These are phyloP conservation scores for Danio kyathit DNA, from an alignment of 2,797 vertebrate genomes.

Conservation along the genomic window DNA sequence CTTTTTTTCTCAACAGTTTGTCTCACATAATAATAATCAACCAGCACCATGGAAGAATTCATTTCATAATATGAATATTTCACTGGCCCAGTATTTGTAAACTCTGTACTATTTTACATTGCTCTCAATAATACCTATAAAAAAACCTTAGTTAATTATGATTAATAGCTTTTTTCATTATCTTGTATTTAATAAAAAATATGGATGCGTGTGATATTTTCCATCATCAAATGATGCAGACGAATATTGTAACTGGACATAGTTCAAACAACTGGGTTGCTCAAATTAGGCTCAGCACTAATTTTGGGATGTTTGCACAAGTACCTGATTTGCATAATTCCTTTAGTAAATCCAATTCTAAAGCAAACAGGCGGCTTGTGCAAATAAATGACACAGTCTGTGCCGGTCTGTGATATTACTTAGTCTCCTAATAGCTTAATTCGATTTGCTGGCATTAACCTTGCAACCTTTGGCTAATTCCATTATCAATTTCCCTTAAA, in stretches of 20 bases:
- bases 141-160: slow-evolving; percentile 1
- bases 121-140: neutral
- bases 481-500: neutral
- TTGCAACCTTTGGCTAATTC: neutral
- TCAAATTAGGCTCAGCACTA: neutral
- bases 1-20: neutral
- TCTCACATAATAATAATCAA: slow-evolving; percentile 10
- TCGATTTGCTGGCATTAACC: neutral
- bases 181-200: neutral
- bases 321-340: slow-evolving; percentile 5
- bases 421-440: slow-evolving; percentile 1
- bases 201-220: too few relatives aligned
- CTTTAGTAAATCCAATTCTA: slow-evolving; percentile 9
- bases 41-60: neutral
- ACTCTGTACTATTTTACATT: neutral
- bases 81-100: neutral
- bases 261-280: neutral
- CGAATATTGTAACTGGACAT: neutral
- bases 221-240: neutral
- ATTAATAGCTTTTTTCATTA: slow-evolving; percentile 8
- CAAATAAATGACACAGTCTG: slow-evolving; percentile 13
- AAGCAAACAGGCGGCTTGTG: slow-evolving; percentile 6
- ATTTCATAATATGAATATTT: slow-evolving; percentile 1
- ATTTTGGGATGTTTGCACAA: neutral
- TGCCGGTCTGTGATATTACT: neutral